Evolutionary conservation across 2,888 invertebrate species (phyloP).

Genomic region (Ornithoptera priamus): DNA sequence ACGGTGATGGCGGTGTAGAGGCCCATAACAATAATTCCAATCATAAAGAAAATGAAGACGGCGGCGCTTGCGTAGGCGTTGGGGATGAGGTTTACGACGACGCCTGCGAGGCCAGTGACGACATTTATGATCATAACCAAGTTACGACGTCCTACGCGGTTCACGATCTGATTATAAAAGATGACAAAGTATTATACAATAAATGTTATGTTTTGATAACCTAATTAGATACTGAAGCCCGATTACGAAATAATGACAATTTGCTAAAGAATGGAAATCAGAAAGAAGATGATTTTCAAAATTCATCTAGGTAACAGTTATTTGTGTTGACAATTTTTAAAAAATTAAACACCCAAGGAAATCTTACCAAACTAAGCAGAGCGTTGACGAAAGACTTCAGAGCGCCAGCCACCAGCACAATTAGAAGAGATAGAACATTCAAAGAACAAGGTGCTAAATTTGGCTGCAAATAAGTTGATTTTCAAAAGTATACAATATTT

Average conservation of each 20-base stretch:
- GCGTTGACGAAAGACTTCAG: constrained; percentile 51
- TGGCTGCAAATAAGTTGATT: constrained; percentile 40
- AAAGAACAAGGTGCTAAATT: constrained; percentile 51
- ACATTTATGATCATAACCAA: constrained; percentile 62
- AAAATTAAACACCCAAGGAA: neutral
- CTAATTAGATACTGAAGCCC: no score
- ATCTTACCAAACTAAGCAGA: constrained; percentile 63
- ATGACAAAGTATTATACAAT: no score
- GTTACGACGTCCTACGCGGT: constrained; percentile 77
- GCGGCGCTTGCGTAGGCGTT: constrained; percentile 79
- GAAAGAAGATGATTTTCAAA: no score
- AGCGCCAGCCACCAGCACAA: constrained; percentile 50
- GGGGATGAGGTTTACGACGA: constrained; percentile 80
- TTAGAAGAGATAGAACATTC: constrained; percentile 50
- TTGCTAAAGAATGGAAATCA: no score
- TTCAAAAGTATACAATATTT: no score
- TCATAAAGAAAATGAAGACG: constrained; percentile 64
- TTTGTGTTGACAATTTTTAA: no score
- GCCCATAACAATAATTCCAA: constrained; percentile 68
- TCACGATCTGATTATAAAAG: constrained; percentile 50
- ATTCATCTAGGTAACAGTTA: no score
- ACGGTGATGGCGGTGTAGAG: constrained; percentile 76
- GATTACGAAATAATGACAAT: no score
- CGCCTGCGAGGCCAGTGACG: constrained; percentile 74
- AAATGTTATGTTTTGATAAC: no score